These are phyloP conservation scores for Jordanella pulchra DNA, from an alignment of 2,797 vertebrate species.

Conservation along the genomic window DNA sequence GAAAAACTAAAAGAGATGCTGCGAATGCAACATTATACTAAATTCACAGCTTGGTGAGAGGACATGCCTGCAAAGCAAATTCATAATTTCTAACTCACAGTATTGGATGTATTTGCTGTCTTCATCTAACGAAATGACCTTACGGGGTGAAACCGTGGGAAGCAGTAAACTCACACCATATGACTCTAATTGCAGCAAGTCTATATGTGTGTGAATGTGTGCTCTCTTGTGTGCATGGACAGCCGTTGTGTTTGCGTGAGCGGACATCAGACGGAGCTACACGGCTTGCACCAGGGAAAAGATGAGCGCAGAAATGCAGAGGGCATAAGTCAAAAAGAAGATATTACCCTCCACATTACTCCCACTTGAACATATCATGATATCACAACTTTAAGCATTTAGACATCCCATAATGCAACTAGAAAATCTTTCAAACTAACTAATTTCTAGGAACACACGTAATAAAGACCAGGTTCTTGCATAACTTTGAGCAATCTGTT, in stretches of 20 bases:
- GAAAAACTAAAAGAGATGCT: conserved; percentile 19
- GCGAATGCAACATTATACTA: conserved; percentile 10
- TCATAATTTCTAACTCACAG: conserved; percentile 43
- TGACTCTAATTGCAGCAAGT: conserved; percentile 66
- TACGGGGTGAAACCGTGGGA: conserved; percentile 68
- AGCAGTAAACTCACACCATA: conserved; percentile 62
- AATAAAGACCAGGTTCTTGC: conserved; percentile 37
- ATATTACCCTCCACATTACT: conserved; percentile 66
- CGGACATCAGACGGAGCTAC: conserved; percentile 67
- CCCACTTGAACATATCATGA: conserved; percentile 54
- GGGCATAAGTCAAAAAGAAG: conserved; percentile 70
- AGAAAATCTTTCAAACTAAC: conserved; percentile 13
- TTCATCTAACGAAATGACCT: conserved; percentile 67
- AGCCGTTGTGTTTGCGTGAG: conserved; percentile 56
- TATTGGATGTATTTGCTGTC: conserved; percentile 64
- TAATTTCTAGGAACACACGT: conserved; percentile 37
- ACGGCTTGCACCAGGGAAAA: conserved; percentile 55
- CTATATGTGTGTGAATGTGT: conserved; percentile 12
- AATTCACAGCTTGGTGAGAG: conserved; percentile 30
- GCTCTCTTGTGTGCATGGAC: conserved; percentile 5
- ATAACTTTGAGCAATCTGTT: conserved; percentile 55
- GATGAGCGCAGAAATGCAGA: conserved; percentile 59
- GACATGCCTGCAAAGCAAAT: conserved; percentile 38
- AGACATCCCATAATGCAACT: conserved; percentile 14
- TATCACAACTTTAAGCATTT: conserved; percentile 6